A percentile compares a stretch with the other conserved stretches of the same genome.
Conservation (phyloP, 1,140 invertebrate genomes). For the Dendrolimus punctatus region DNA sequence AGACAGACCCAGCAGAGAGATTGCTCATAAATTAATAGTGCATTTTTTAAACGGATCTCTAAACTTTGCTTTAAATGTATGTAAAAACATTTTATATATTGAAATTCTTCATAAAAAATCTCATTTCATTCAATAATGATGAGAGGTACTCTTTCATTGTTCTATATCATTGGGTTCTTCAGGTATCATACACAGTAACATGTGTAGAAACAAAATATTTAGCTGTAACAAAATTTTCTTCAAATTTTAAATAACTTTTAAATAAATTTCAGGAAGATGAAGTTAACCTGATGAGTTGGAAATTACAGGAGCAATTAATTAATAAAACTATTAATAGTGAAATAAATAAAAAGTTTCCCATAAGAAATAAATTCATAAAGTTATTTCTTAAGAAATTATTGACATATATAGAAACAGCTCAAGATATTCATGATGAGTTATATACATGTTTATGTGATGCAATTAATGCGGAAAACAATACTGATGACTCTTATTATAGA, state of each 20-base stretch:
- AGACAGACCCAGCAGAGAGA: too few relatives aligned
- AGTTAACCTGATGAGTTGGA: slow-evolving; percentile 30
- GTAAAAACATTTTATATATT: slow-evolving; percentile 1
- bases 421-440: slow-evolving; percentile 53
- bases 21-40: background rate
- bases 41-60: slow-evolving; percentile 22
- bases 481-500: slow-evolving; percentile 30
- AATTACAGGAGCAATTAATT: slow-evolving; percentile 36
- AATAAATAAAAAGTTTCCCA: slow-evolving; percentile 40
- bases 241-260: background rate
- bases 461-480: slow-evolving; percentile 22
- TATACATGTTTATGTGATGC: slow-evolving; percentile 38
- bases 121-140: background rate
- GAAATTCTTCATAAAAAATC: background rate
- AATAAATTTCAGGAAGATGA: slow-evolving; percentile 30
- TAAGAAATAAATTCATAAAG: slow-evolving; percentile 33
- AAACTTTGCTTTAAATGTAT: slow-evolving; percentile 19
- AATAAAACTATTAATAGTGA: slow-evolving; percentile 31
- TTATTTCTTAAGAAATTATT: slow-evolving; percentile 56
- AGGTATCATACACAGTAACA: too few relatives aligned
- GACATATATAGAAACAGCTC: slow-evolving; percentile 29
- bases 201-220: too few relatives aligned
- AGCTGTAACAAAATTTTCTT: too few relatives aligned
- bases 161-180: too few relatives aligned
- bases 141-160: too few relatives aligned